A percentile compares a stretch with the other conserved stretches of the same genome.
Evolutionary conservation across 1,140 invertebrate genomes (phyloP).

Genomic region (Aricia agestis): DNA sequence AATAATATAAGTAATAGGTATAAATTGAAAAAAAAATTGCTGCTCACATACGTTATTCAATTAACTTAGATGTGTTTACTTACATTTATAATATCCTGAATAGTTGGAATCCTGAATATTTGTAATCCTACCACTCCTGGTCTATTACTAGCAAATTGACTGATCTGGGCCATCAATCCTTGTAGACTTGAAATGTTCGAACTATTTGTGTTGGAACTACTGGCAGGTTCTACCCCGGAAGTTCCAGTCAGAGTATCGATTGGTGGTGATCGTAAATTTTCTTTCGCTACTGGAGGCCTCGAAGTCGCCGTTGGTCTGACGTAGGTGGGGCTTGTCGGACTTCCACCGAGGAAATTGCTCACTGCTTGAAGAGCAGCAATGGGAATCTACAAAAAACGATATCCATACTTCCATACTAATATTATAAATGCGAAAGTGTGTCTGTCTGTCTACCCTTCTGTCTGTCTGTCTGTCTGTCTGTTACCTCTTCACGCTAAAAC

Average conservation of each 20-base stretch:
- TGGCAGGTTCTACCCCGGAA: neutral
- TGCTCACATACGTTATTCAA: too few species aligned
- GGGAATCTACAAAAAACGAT: neutral
- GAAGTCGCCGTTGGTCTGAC: neutral
- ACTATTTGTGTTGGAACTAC: neutral
- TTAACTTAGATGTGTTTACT: neutral
- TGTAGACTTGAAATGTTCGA: neutral
- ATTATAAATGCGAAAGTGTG: too few species aligned
- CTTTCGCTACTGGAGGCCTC: neutral
- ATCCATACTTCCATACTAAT: too few species aligned
- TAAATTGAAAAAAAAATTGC: too few species aligned
- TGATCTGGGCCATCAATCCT: neutral
- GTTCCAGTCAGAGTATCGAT: neutral
- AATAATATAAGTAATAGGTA: too few species aligned
- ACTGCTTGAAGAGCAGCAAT: neutral
- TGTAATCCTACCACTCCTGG: neutral
- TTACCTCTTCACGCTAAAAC: too few species aligned
- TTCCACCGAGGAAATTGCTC: neutral
- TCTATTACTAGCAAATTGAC: neutral
- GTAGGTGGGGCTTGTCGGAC: neutral
- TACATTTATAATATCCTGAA: slow-evolving; percentile 1
- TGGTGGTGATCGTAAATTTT: neutral
- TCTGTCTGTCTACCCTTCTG: too few species aligned
- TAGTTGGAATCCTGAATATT: neutral
- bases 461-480: too few species aligned